Evolutionary conservation across 2,113 vertebrate species (phyloP).

Genomic region (Miniopterus natalensis): DNA sequence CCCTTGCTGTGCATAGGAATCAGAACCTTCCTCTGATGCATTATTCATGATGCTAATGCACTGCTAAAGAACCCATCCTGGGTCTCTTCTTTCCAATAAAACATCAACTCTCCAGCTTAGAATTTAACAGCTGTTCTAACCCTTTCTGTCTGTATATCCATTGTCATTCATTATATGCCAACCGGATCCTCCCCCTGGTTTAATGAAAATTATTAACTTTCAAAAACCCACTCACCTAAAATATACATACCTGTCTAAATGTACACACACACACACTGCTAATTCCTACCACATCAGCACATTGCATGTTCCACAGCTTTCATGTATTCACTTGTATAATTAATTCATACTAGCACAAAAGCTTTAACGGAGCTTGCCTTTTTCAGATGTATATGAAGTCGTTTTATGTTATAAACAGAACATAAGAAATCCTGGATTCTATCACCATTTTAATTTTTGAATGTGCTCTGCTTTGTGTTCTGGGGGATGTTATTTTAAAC

Average conservation of each 20-base stretch:
- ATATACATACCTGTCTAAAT: background rate
- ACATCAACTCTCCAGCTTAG: background rate
- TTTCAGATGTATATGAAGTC: background rate
- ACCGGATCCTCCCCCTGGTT: background rate
- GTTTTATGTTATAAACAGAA: background rate
- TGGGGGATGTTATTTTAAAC: background rate
- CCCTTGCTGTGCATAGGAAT: background rate
- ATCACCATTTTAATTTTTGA: background rate
- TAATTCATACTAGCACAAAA: background rate
- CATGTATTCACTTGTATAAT: background rate
- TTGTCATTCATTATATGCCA: constrained; percentile 38
- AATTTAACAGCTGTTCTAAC: background rate
- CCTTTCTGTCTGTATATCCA: background rate
- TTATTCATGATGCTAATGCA: background rate
- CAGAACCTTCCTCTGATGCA: background rate
- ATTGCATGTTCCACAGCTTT: background rate
- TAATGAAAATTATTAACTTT: background rate
- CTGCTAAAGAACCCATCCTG: background rate
- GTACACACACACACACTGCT: background rate
- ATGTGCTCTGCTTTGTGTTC: background rate
- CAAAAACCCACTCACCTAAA: background rate
- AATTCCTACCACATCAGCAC: background rate
- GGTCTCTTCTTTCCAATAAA: background rate
- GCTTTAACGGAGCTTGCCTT: background rate
- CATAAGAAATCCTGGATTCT: background rate